These are phyloP conservation scores for Ceyx cyanopectus DNA, from an alignment of 2,113 vertebrate genomes.

Conservation along the genomic window DNA sequence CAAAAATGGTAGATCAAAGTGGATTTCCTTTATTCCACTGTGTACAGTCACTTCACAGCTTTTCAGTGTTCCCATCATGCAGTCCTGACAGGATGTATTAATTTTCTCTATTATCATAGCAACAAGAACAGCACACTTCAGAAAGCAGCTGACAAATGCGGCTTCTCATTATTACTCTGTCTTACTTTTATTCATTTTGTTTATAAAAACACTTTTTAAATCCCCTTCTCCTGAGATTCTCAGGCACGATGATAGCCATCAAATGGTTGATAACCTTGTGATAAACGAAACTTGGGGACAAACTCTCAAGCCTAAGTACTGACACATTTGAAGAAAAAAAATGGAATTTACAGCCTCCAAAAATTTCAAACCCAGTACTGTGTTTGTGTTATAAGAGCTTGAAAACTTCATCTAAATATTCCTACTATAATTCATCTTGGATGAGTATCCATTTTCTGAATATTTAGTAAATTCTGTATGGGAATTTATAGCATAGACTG, in stretches of 20 bases:
- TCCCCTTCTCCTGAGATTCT: conserved; percentile 34
- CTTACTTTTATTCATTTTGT: conserved; percentile 69
- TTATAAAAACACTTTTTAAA: conserved; percentile 62
- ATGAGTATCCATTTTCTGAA: neutral
- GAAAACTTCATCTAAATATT: neutral
- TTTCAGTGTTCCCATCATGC: conserved; percentile 71
- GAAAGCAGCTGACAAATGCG: conserved; percentile 68
- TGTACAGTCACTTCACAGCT: conserved; percentile 73
- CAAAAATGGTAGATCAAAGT: conserved; percentile 82
- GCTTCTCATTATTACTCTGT: conserved; percentile 71
- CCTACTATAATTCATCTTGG: neutral
- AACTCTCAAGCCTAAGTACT: neutral
- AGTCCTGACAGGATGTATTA: conserved; percentile 76
- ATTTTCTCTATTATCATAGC: conserved; percentile 75
- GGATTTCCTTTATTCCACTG: conserved; percentile 73
- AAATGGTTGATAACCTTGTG: conserved; percentile 58
- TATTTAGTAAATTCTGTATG: neutral
- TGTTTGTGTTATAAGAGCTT: neutral
- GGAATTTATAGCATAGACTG: neutral
- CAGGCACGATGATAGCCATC: conserved; percentile 52
- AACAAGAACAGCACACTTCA: conserved; percentile 76
- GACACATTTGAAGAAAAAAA: neutral
- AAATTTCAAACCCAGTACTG: neutral
- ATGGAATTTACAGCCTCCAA: neutral
- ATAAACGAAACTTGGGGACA: conserved; percentile 44